Conservation (phyloP, 2,113 vertebrate species). For the Apteryx owenii region DNA sequence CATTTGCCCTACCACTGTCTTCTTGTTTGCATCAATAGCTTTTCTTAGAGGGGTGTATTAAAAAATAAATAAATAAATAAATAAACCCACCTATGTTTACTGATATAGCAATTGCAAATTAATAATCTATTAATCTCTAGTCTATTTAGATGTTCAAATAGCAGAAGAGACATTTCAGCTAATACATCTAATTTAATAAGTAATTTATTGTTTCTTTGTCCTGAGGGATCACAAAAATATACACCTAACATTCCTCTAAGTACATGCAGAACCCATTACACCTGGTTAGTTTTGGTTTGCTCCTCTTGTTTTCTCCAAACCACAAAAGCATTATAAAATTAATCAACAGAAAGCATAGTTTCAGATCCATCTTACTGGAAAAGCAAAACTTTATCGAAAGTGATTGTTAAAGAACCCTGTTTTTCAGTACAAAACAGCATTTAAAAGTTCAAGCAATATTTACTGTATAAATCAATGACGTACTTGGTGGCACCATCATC, state of each 20-base stretch:
- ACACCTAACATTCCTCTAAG: not conserved
- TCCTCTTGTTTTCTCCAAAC: not conserved
- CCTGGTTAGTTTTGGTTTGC: not conserved
- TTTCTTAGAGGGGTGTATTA: not conserved
- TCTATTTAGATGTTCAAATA: not conserved
- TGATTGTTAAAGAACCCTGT: not conserved
- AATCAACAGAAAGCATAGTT: not conserved
- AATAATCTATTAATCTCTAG: not conserved
- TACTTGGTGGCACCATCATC: conserved; percentile 95
- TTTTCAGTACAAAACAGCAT: not conserved
- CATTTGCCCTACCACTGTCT: not conserved
- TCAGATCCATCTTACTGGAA: not conserved
- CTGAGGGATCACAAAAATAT: not conserved
- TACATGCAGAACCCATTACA: not conserved
- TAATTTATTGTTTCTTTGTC: not conserved
- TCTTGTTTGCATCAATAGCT: not conserved
- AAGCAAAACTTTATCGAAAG: not conserved
- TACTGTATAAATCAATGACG: conserved; percentile 40
- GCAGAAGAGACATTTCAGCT: not conserved
- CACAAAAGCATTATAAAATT: not conserved
- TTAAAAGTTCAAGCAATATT: not conserved
- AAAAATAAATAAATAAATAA: not conserved
- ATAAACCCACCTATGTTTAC: not conserved
- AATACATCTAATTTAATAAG: not conserved
- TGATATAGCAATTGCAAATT: not conserved